Percentiles rank a stretch among this genome's conserved stretches.
phyloP scores from a whole-genome alignment of 2,888 invertebrate species.

The Dione vanillae region DNA sequence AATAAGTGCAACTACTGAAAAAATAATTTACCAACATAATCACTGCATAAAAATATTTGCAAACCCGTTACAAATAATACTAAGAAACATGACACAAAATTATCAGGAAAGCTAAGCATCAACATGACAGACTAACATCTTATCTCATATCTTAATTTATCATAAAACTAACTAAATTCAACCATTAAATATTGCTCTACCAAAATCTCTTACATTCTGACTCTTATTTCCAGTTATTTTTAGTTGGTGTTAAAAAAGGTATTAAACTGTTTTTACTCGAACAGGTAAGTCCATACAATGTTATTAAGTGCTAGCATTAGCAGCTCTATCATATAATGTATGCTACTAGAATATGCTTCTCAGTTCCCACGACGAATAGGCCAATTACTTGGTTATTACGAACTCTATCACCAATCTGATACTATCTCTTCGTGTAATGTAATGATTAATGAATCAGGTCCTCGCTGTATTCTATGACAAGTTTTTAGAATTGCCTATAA shows the following conservation, averaged over 20 bases:
- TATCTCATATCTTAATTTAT: constrained; percentile 12
- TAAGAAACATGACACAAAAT: neutral
- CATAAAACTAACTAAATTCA: neutral
- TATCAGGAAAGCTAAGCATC: neutral
- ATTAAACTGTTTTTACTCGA: neutral
- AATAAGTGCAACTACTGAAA: no score
- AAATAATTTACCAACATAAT: no score
- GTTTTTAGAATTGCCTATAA: constrained; percentile 21
- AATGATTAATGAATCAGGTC: constrained; percentile 39
- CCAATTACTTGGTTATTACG: constrained; percentile 48
- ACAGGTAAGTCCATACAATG: neutral
- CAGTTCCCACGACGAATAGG: constrained; percentile 49
- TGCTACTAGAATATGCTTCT: constrained; percentile 6
- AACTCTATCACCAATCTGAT: constrained; percentile 49
- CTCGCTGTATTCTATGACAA: constrained; percentile 31
- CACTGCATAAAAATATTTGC: neutral
- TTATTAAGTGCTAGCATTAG: constrained; percentile 22
- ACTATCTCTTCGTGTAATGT: constrained; percentile 39
- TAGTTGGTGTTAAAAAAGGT: neutral
- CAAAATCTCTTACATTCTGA: neutral
- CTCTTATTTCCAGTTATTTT: constrained; percentile 1
- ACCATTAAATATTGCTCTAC: neutral
- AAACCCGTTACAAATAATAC: neutral
- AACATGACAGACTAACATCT: neutral
- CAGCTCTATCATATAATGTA: neutral